Conservation (phyloP, 2,888 invertebrate genomes). For the Platycnemis pennipes region DNA sequence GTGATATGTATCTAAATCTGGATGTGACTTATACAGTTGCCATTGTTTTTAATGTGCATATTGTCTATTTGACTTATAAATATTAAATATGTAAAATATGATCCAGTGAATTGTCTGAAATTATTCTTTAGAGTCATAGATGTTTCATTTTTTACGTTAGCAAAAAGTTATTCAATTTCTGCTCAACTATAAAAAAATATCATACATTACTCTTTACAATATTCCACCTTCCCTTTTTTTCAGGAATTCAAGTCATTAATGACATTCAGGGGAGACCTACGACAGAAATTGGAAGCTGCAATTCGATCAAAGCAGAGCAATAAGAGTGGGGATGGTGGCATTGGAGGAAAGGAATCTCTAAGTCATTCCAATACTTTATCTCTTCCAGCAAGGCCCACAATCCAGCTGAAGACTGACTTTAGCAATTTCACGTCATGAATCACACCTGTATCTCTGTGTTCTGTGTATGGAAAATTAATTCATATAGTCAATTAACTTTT, state of each 20-base stretch:
- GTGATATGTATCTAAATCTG: no score
- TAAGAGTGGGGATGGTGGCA: slow-evolving; percentile 77
- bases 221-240: slow-evolving; percentile 72
- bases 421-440: slow-evolving; percentile 89
- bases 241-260: slow-evolving; percentile 95
- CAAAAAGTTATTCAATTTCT: no score
- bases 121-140: no score
- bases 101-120: no score
- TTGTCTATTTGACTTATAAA: no score
- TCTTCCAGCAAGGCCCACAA: slow-evolving; percentile 84
- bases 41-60: no score
- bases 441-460: background rate
- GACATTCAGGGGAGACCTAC: slow-evolving; percentile 90
- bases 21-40: no score
- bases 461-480: background rate
- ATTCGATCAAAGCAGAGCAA: slow-evolving; percentile 84
- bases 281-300: slow-evolving; percentile 91
- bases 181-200: background rate
- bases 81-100: no score
- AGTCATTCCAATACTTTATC: slow-evolving; percentile 77
- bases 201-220: background rate
- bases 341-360: slow-evolving; percentile 76
- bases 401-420: slow-evolving; percentile 96
- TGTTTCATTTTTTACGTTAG: no score
- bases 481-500: slow-evolving; percentile 7